Base-by-base conservation (phyloP, 2,888 invertebrate species). In the Caenorhabditis becei region DNA sequence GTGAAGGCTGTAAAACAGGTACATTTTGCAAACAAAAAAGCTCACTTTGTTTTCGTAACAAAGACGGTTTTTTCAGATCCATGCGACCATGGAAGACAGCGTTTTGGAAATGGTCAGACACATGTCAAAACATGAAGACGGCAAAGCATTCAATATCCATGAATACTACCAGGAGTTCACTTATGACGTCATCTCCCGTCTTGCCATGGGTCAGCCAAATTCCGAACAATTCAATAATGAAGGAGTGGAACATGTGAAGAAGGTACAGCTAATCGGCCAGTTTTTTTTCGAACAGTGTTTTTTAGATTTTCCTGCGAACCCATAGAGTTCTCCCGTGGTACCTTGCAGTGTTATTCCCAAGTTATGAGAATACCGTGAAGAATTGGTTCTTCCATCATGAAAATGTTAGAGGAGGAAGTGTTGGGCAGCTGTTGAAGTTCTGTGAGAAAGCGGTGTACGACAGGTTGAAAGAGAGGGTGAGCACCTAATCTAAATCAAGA, bases 1-100 rank as follows among this genome's bases (percentile, higher is more conserved):
- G 90, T 92, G 5, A 85, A 91, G 16, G 74, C 81, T 37, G 65
- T 87, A 54, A 87, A 82, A 58, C 56, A 82, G 66, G 86, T 86
- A 18, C 41, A 23, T n/a, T 16, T 32, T 32, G 32, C 10, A 4
- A 32, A 32, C 4, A 32, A 4, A 32, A 32, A 41, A 7, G 41
- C 20, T 24, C 32, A 44, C n/a, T 23, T 32, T 44, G n/a, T 44
- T 44, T 44, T 2, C 28, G n/a, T 8, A 51, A 32, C 23, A 20
- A 10, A 26, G 8, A 24, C n/a, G 49, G 28, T 11, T 20, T 26
- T 26, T 77, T 63, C 65, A 86, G 86, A 77, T 86, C 20, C 77
- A 70, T 18, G 23, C 28, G 2, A 84, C 78, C 0, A 79, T 85
- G 10, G 85, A 85, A 41, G 85, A 86, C 41, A 83, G 84, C 35